Conservation (phyloP, 2,888 invertebrate genomes). For the Folsomia candida region DNA sequence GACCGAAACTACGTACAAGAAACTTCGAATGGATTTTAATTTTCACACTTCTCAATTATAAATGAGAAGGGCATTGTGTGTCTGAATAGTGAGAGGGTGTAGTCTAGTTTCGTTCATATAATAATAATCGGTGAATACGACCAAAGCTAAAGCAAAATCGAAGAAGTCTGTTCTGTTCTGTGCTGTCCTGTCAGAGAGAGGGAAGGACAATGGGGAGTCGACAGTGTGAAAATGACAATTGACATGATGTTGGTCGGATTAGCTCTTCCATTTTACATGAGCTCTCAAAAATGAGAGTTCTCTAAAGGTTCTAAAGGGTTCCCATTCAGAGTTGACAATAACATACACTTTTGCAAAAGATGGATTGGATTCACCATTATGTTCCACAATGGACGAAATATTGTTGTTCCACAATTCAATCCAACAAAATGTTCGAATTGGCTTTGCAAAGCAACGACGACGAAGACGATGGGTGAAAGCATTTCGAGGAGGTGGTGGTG, state of each 20-base stretch:
- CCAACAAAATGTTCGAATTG: too few relatives aligned
- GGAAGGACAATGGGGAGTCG: conserved; percentile 17
- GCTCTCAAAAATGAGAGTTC: conserved; percentile 16
- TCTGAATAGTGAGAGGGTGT: conserved; percentile 8
- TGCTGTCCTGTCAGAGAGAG: not conserved
- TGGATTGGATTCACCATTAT: conserved; percentile 16
- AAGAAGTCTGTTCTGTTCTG: not conserved
- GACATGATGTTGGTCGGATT: conserved; percentile 20
- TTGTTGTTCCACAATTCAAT: not conserved
- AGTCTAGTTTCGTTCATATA: not conserved
- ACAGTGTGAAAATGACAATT: conserved; percentile 23
- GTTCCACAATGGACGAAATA: conserved; percentile 5
- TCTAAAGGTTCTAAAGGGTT: conserved; percentile 3
- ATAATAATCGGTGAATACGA: not conserved
- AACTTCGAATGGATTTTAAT: conserved; percentile 17
- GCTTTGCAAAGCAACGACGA: too few relatives aligned
- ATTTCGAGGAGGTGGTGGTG: too few relatives aligned
- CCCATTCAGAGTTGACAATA: conserved; percentile 12
- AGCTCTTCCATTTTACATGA: conserved; percentile 22
- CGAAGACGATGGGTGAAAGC: too few relatives aligned
- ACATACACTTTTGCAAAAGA: conserved; percentile 16
- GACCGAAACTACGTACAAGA: too few relatives aligned
- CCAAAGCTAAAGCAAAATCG: not conserved
- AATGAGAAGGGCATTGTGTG: conserved; percentile 6
- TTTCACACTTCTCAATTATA: conserved; percentile 12